Base-by-base conservation (phyloP, 2,888 invertebrate genomes). In the Lasioglossum villosulum region DNA sequence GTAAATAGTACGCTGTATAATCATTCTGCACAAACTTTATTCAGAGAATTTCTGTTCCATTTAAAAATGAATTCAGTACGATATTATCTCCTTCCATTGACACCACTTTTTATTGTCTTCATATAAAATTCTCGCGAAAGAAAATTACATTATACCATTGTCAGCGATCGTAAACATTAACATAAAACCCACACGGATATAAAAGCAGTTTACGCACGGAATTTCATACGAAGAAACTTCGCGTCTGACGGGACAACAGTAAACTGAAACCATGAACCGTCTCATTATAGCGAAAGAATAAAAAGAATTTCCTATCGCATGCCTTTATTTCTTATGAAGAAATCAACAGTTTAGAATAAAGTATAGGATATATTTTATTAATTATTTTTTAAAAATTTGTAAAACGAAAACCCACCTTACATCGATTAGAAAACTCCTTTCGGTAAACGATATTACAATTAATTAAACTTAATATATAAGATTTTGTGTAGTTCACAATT, bases 251-350 rank as follows among this genome's bases (percentile, higher is more conserved):
- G n/a, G n/a, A 56, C 56, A 56, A 56, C n/a, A 56, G n/a, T 56
- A 56, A 56, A 56, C 56, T 56, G n/a, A 27, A 56, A 56, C n/a
- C n/a, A 56, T 56, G 27, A 56, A 56, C 56, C 56, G 56, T 56
- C n/a, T 56, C n/a, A 56, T 56, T 56, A 56, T n/a, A n/a, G 56
- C 1, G n/a, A 56, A n/a, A 3, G 12, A 56, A 27, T n/a, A 27
- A 56, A 27, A 56, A 12, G 12, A 10, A 56, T n/a, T 56, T n/a
- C n/a, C n/a, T n/a, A n/a, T 10, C n/a, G n/a, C n/a, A 56, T 56
- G 10, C n/a, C 10, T n/a, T n/a, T 56, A 56, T 56, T 56, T 56
- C n/a, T 56, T 56, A 10, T 6, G 56, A 56, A 56, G n/a, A 56
- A 19, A n/a, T 10, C 12, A 56, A n/a, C n/a, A n/a, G n/a, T n/a